Evolutionary conservation across 2,888 invertebrate genomes (phyloP), one percentile per base, ranked within the genome.

Genomic region (Dolichopus griseipennis): DNA sequence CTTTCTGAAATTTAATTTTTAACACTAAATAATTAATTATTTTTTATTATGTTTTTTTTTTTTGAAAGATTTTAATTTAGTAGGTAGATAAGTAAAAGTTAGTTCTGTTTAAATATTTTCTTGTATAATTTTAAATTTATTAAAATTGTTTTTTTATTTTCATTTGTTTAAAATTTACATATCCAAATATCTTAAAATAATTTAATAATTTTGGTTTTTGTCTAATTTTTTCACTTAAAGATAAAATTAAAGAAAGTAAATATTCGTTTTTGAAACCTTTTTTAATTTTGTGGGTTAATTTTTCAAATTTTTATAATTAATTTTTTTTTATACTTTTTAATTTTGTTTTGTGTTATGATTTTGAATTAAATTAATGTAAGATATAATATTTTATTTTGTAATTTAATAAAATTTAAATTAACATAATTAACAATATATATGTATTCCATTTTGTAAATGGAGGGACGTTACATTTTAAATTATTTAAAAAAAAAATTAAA

Each of bases 181-280:
- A 37, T 72, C 68, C 69, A 72, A 71, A 72, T 72, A 69, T 67
- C 70, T 65, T 69, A 66, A 66, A 68, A 65, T 69, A 41, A 21
- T 67, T 65, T 61, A 65, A 33, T 22, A 43, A 65, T 34, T 68
- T 69, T 67, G 15, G 66, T 68, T 68, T 68, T 68, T 41, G 21
- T 66, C 64, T 67, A 65, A 3, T 67, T 67, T 27, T 61, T 65
- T 70, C 1, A 12, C 18, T 52, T 52, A 71, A 70, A 69, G 62
- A 67, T 69, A 69, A 69, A 70, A 70, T 52, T 52, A 52, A 52
- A 52, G 15, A 52, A 52, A 52, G 15, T 52, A 52, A 52, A 52
- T 52, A 52, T 71, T 71, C 70, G 69, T 68, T 71, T 71, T 66
- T 70, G 70, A 71, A 71, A 70, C 71, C 70, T 71, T 62, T 66